Percentiles rank a stretch among this genome's conserved stretches.
phyloP scores from a whole-genome alignment of 2,888 invertebrate species.

The Diaprepes abbreviatus region DNA sequence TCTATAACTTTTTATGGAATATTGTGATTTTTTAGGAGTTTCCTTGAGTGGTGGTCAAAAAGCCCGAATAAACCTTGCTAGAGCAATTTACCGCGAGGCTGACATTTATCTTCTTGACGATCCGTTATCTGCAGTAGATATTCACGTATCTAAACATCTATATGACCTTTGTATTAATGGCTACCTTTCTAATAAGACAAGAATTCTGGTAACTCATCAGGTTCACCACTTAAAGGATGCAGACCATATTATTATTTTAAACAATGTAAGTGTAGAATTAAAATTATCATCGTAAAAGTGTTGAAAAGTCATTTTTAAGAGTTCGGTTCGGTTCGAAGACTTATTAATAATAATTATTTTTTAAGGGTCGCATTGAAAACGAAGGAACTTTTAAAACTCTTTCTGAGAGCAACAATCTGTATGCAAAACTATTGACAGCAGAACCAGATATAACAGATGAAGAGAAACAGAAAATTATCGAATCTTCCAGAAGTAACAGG shows the following conservation, averaged over 20 bases:
- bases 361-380: neutral
- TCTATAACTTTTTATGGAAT: too few relatives aligned
- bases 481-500: conserved; percentile 56
- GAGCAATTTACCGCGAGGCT: conserved; percentile 77
- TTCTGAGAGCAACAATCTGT: conserved; percentile 62
- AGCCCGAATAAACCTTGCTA: too few relatives aligned
- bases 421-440: conserved; percentile 68
- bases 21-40: conserved; percentile 64
- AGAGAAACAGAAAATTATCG: conserved; percentile 54
- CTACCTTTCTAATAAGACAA: conserved; percentile 76
- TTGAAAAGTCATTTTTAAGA: too few relatives aligned
- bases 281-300: too few relatives aligned
- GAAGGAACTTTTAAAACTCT: neutral
- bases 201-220: conserved; percentile 87
- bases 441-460: conserved; percentile 66
- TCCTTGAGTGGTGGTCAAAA: too few relatives aligned
- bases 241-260: conserved; percentile 76
- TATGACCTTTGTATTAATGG: conserved; percentile 84
- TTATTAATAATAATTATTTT: neutral
- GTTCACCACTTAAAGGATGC: conserved; percentile 77
- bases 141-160: conserved; percentile 82
- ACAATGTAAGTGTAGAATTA: too few relatives aligned
- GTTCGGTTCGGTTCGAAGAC: too few relatives aligned
- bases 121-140: too few relatives aligned
- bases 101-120: conserved; percentile 88